A percentile compares a stretch with the other conserved stretches of the same genome.
phyloP scores from a whole-genome alignment of 2,888 invertebrate species.

The Chrysopilus asiliformis region DNA sequence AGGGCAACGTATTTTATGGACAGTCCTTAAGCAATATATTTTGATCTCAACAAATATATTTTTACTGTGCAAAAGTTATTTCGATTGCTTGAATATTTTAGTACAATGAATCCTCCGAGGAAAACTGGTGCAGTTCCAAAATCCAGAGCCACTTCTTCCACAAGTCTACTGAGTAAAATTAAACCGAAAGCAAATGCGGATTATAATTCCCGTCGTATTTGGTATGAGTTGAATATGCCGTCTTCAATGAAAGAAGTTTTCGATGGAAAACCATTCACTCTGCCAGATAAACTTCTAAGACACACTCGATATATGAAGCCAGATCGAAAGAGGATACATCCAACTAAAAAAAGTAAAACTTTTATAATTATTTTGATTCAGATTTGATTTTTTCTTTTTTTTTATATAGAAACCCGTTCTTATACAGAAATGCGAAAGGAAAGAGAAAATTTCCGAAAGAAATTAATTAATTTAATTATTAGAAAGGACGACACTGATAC shows the following conservation, averaged over 20 bases:
- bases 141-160: not conserved
- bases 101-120: not conserved
- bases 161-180: conserved; percentile 11
- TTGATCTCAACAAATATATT: too few relatives aligned
- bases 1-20: too few relatives aligned
- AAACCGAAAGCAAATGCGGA: conserved; percentile 31
- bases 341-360: conserved; percentile 19
- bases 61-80: too few relatives aligned
- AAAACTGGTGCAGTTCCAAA: not conserved
- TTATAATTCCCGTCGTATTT: conserved; percentile 27
- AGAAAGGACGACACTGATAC: conserved; percentile 36
- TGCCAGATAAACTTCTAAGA: conserved; percentile 46
- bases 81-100: too few relatives aligned
- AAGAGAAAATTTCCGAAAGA: conserved; percentile 69
- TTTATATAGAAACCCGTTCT: conserved; percentile 42
- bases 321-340: conserved; percentile 22
- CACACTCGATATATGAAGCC: conserved; percentile 34
- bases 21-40: too few relatives aligned
- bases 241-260: conserved; percentile 25
- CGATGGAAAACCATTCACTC: conserved; percentile 36
- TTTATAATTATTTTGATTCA: not conserved
- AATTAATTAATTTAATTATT: conserved; percentile 61
- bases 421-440: conserved; percentile 57
- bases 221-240: conserved; percentile 34
- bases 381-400: not conserved